These are phyloP conservation scores for Rhogogaster chlorosoma DNA, from an alignment of 2,888 invertebrate genomes.

Conservation along the genomic window DNA sequence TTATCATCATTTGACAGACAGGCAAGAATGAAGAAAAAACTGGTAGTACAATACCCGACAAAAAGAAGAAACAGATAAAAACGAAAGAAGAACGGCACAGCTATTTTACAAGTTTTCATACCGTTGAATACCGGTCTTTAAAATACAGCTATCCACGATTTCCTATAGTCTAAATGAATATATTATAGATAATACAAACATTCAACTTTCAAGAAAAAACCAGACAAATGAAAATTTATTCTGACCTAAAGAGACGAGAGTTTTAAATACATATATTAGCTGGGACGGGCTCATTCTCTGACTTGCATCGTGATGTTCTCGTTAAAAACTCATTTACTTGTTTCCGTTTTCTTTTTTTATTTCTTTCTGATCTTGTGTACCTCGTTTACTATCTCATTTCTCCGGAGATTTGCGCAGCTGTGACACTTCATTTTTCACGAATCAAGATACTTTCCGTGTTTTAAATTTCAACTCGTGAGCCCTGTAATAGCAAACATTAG, in stretches of 20 bases:
- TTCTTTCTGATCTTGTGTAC: neutral
- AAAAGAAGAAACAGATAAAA: neutral
- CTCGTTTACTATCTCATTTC: constrained; percentile 7
- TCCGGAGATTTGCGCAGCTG: neutral
- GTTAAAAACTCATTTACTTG: constrained; percentile 22
- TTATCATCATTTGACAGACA: neutral
- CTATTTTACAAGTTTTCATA: neutral
- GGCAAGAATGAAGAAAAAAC: neutral
- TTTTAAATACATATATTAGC: neutral
- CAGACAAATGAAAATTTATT: constrained; percentile 37
- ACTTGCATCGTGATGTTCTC: constrained; percentile 15
- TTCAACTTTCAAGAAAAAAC: neutral
- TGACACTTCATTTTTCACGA: neutral
- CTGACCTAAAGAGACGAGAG: neutral
- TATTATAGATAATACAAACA: neutral
- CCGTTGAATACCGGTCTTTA: neutral
- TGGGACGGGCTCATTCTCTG: neutral
- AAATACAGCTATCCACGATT: neutral
- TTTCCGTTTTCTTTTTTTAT: neutral
- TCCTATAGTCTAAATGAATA: neutral
- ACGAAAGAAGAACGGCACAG: neutral
- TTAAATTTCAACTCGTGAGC: neutral
- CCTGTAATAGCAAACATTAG: neutral
- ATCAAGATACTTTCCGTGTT: neutral
- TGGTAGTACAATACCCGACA: neutral